Evolutionary conservation across 2,797 vertebrate genomes (phyloP).

Genomic region (Emys orbicularis): DNA sequence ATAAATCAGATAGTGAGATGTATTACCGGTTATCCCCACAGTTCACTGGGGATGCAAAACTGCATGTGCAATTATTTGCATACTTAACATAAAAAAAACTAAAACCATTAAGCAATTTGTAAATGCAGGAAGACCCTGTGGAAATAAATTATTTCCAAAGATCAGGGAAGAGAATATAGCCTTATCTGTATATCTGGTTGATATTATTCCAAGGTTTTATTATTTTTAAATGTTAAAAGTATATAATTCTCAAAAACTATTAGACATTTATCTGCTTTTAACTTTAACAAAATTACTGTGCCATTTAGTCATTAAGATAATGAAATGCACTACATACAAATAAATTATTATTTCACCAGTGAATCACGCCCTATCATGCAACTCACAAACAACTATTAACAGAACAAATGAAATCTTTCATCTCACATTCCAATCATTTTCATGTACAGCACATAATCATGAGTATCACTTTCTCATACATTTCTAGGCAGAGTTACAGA

Average conservation of each 20-base stretch:
- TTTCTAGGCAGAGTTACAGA: conserved; percentile 49
- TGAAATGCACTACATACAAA: background rate
- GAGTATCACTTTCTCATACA: background rate
- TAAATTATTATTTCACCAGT: background rate
- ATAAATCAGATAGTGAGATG: background rate
- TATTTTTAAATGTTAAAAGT: background rate
- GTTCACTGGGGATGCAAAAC: conserved; percentile 39
- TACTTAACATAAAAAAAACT: conserved; percentile 27
- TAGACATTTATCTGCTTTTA: background rate
- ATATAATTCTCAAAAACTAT: background rate
- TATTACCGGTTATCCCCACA: conserved; percentile 22
- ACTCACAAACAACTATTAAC: conserved; percentile 21
- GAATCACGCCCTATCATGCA: background rate
- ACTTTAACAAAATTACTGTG: background rate
- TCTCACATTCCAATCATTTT: conserved; percentile 24
- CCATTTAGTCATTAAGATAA: background rate
- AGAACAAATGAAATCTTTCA: background rate
- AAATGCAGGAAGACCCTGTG: conserved; percentile 14
- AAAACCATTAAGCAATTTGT: conserved; percentile 8
- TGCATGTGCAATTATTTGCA: conserved; percentile 48
- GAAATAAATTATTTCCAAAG: conserved; percentile 41
- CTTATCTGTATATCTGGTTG: background rate
- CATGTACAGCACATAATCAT: background rate
- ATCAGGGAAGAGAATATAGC: background rate
- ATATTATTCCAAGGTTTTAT: background rate